Base-by-base conservation (phyloP, 2,888 invertebrate genomes). In the Rhamnusium bicolor region DNA sequence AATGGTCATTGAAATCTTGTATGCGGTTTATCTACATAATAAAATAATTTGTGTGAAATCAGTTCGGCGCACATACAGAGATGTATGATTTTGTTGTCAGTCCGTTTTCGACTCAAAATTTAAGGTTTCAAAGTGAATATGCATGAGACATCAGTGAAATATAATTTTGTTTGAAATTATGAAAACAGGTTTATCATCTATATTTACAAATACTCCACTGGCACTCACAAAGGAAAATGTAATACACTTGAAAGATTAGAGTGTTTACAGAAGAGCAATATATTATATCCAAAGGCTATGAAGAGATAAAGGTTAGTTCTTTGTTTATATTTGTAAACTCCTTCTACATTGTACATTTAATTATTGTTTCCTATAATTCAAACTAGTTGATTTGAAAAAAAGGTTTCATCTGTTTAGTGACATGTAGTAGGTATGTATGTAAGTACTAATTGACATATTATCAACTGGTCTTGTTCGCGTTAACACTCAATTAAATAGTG, bases 171-270 rank as follows among this genome's bases (percentile, higher is more conserved):
- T n/a, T 40, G 12, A n/a, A n/a, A 40, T n/a, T 12, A 40, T 40
- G 40, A n/a, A n/a, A n/a, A 6, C 24, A 6, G 40, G 40, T 40
- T 40, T n/a, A n/a, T 40, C n/a, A 2, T 40, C 3, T 10, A 40
- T 40, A 40, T 40, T n/a, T n/a, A 40, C 40, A 58, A 32, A 16
- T 32, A 58, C 32, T 58, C 16, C 32, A 32, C 14, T 32, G 32
- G 19, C 58, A 32, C 18, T 32, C 4, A 40, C n/a, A 32, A 32
- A 32, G 40, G 40, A 40, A n/a, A 40, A 40, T 7, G 6, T 2
- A 58, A 10, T 27, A 32, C 1, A 65, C 53, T 65, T 65, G 53
- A 65, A 16, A 21, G 65, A 65, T 65, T 65, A 65, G 27, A 32
- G 18, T 65, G 53, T 53, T 65, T 65, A 32, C 32, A 51, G 21